Conservation (phyloP, 2,888 invertebrate species). For the Epirrhoe alternata region DNA sequence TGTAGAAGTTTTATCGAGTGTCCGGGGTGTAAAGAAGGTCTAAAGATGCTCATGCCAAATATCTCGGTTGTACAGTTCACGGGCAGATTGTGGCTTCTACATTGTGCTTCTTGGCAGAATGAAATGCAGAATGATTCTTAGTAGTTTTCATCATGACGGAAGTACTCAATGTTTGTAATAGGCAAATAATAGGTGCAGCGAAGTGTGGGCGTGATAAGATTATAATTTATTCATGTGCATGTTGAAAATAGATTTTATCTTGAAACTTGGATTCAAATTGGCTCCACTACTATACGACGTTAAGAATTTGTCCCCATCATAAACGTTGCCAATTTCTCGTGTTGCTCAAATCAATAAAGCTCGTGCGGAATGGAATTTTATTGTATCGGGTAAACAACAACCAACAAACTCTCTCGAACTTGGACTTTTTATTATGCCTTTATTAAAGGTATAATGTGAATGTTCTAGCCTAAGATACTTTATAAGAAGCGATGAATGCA, state of each 20-base stretch:
- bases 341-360: conserved; percentile 8
- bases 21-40: no score
- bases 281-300: neutral
- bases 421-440: no score
- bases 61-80: conserved; percentile 54
- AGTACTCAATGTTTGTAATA: conserved; percentile 1
- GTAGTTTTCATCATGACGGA: conserved; percentile 12
- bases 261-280: conserved; percentile 4
- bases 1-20: no score
- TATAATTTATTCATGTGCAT: neutral
- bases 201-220: neutral
- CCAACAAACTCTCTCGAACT: no score
- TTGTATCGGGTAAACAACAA: neutral
- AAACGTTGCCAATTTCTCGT: conserved; percentile 10
- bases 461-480: neutral
- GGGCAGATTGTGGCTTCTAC: conserved; percentile 47
- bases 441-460: neutral
- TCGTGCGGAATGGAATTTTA: neutral
- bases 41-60: conserved; percentile 58
- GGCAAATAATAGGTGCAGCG: conserved; percentile 8
- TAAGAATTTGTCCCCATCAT: neutral
- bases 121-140: conserved; percentile 14
- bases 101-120: conserved; percentile 1
- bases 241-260: conserved; percentile 8
- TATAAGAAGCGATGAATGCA: conserved; percentile 31